These are phyloP conservation scores for Oenanthe oenanthe DNA, from an alignment of 2,113 vertebrate species.

Conservation along the genomic window DNA sequence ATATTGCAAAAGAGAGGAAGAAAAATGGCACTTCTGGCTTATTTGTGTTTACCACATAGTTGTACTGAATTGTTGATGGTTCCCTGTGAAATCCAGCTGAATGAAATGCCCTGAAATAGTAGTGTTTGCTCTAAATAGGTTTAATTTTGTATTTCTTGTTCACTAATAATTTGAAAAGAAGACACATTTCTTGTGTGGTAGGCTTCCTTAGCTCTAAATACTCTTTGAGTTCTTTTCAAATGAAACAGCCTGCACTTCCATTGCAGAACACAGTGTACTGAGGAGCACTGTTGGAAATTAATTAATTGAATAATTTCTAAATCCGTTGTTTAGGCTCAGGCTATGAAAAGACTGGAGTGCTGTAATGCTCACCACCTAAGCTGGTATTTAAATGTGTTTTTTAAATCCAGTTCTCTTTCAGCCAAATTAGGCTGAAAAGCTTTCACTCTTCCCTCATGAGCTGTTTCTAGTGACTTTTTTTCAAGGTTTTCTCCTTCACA, in stretches of 20 bases:
- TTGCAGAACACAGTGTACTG: constrained; percentile 26
- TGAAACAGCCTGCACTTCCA: background rate
- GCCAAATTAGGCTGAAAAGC: background rate
- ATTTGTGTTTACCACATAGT: background rate
- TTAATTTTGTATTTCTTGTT: background rate
- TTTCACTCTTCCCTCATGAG: background rate
- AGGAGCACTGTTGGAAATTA: constrained; percentile 10
- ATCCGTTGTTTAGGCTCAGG: background rate
- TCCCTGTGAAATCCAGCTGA: constrained; percentile 23
- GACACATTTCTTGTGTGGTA: background rate
- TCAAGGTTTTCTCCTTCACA: background rate
- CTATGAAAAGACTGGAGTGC: background rate
- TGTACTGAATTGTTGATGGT: background rate
- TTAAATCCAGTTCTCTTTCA: background rate
- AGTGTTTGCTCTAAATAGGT: background rate
- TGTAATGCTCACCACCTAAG: background rate
- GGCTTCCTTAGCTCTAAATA: constrained; percentile 4
- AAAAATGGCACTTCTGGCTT: background rate
- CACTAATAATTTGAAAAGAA: constrained; percentile 10
- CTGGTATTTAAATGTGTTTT: background rate
- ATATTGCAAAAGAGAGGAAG: background rate
- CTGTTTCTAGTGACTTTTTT: background rate
- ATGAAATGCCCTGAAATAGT: constrained; percentile 41
- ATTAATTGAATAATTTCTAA: constrained; percentile 16
- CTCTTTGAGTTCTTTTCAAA: background rate